Conservation (phyloP, 2,888 invertebrate genomes). For the Metellina segmentata region DNA sequence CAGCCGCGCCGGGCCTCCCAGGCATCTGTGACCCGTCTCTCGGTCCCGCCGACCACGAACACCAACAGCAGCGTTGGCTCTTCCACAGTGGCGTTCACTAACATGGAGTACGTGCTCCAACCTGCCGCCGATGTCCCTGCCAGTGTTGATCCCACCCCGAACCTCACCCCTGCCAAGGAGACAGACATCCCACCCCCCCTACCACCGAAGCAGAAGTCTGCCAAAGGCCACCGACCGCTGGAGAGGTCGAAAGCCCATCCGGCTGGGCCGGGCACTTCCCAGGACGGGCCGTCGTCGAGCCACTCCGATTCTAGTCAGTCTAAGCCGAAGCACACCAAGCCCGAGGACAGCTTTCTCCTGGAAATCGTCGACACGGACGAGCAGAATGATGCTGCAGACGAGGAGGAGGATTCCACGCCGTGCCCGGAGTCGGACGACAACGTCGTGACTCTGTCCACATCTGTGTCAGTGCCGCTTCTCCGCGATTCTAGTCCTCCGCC, state of each 20-base stretch:
- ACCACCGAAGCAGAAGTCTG: constrained; percentile 84
- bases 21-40: constrained; percentile 53
- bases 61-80: neutral
- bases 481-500: constrained; percentile 72
- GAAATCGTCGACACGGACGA: constrained; percentile 78
- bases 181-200: constrained; percentile 83
- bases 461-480: constrained; percentile 60
- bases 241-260: constrained; percentile 85
- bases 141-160: constrained; percentile 49
- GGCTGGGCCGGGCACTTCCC: constrained; percentile 78
- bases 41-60: constrained; percentile 46
- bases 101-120: constrained; percentile 77
- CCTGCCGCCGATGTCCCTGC: constrained; percentile 57
- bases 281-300: constrained; percentile 44
- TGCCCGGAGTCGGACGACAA: constrained; percentile 53
- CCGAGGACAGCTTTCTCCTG: constrained; percentile 78
- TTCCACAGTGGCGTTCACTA: constrained; percentile 78
- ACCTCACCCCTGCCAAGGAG: constrained; percentile 64
- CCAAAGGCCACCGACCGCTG: constrained; percentile 86
- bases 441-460: constrained; percentile 22
- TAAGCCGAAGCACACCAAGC: constrained; percentile 64
- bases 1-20: constrained; percentile 58
- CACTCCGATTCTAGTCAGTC: constrained; percentile 54
- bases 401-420: constrained; percentile 41
- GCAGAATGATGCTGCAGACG: constrained; percentile 65